These are phyloP conservation scores for Porphyrio hochstetteri DNA, from an alignment of 2,113 vertebrate genomes.

Conservation along the genomic window DNA sequence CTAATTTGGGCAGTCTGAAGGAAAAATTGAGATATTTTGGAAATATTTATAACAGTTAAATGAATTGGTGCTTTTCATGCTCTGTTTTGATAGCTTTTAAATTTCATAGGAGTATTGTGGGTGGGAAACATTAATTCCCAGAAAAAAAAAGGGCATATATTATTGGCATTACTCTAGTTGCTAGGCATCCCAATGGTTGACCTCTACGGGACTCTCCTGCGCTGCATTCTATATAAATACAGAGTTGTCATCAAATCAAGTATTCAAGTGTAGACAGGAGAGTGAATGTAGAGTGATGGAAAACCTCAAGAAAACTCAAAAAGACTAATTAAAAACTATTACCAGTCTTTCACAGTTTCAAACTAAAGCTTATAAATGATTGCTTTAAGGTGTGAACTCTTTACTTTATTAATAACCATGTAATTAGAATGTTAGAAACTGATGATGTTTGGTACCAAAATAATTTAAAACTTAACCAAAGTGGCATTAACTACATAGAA, in stretches of 20 bases:
- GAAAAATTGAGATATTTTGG: conserved; percentile 7
- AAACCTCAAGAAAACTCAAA: not conserved
- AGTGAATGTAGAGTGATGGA: not conserved
- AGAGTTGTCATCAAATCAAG: not conserved
- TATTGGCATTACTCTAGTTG: conserved; percentile 1
- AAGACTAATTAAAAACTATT: not conserved
- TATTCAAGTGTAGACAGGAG: not conserved
- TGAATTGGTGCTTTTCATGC: not conserved
- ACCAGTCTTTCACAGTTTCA: not conserved
- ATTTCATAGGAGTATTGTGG: not conserved
- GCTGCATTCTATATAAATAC: not conserved
- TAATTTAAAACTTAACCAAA: not conserved
- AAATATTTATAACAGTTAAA: conserved; percentile 30
- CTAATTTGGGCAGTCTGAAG: not conserved
- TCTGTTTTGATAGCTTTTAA: conserved; percentile 11
- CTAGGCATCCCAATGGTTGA: not conserved
- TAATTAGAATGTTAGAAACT: not conserved
- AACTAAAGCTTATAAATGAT: not conserved
- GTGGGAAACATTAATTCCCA: conserved; percentile 13
- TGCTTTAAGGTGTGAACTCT: not conserved
- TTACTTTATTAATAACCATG: not conserved
- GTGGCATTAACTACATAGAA: not conserved
- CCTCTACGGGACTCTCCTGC: not conserved
- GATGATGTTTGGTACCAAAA: not conserved
- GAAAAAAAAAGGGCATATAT: conserved; percentile 14